Base-by-base conservation (phyloP, 2,113 vertebrate genomes). In the Cyrtonyx montezumae region DNA sequence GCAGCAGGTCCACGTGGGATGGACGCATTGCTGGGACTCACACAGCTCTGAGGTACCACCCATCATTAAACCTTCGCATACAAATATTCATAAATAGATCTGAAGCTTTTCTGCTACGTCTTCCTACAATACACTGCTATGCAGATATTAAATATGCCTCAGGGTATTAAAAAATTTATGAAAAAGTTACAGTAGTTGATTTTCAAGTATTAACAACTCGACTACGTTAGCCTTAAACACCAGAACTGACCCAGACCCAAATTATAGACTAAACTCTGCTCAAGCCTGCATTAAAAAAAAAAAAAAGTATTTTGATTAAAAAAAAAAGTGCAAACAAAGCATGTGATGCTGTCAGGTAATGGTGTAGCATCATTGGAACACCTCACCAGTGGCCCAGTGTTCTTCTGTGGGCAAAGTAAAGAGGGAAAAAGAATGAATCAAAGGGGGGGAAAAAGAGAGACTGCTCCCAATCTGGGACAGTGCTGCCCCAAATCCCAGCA, bases 31-130 rank as follows among this genome's bases (percentile, higher is more conserved):
- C 55, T 56, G 55, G 55, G 19, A 56, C 18, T 30, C 26, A 11
- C 11, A 94, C 94, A 94, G 95, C 94, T 95, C 63, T 97, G 97
- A 98, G 97, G 97, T 97, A 97, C 97, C 78, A 90, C 92, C 97
- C 87, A 96, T 53, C 8, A 16, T 97, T 86, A 95, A 92, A 90
- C 87, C 1, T 6, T 88, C 88, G 85, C 36, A 75, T 49, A 95
- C 96, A 97, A 96, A 97, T 85, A 92, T 95, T 95, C 92, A 94
- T 96, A 74, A 90, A 91, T 90, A 96, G 88, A 94, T 66, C 68
- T 96, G 93, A 95, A 96, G 84, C 93, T 93, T 69, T 87, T 77
- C 81, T 81, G 81, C 86, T 95, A 91, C 86, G 81, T 93, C 95
- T 90, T 49, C 86, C 88, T 88, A 94, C 83, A 83, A 91, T 93